Evolutionary conservation across 2,888 invertebrate species (phyloP), one percentile per base, ranked within the genome.

Genomic region (Sturmia bella): DNA sequence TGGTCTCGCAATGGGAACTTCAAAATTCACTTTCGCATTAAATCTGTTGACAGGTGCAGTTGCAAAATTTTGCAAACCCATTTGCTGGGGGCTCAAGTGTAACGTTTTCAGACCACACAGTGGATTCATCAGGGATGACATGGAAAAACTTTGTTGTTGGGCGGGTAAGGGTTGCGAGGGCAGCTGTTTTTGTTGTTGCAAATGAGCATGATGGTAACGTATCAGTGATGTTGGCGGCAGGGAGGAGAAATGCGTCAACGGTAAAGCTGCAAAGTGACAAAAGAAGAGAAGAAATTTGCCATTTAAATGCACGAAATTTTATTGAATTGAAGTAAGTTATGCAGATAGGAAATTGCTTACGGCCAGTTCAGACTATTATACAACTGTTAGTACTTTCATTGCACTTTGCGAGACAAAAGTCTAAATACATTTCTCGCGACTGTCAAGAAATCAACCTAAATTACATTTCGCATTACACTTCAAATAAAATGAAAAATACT

Each of bases 31-130:
- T 57, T 88, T 88, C 6, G 86, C 54, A 87, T 76, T 82, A 86
- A 88, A 41, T 73, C 78, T 39, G 37, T 86, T 86, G n/a, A 84
- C 84, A 27, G 83, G 1, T 9, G 69, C 13, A 15, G 80, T 19
- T 21, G 84, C 64, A 78, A 85, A 86, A 72, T 87, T 88, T 63
- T 87, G 88, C 48, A 78, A 84, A 45, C 21, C 59, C 43, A 76
- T 41, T 66, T 69, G 72, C 43, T 79, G 75, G 5, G 80, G 64
- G 81, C 80, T 85, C 80, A 87, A 79, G 74, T 88, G 88, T 68
- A 90, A 80, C n/a, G 87, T 85, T 82, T 90, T 89, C 3, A 89
- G 80, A 17, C 87, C 85, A 68, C 87, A 87, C 24, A 89, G 76
- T 0, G 89, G 88, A 85, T 86, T 86, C 86, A 89, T 85, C 66